These are phyloP conservation scores for Chauna torquata DNA, from an alignment of 2,113 vertebrate species.

Conservation along the genomic window DNA sequence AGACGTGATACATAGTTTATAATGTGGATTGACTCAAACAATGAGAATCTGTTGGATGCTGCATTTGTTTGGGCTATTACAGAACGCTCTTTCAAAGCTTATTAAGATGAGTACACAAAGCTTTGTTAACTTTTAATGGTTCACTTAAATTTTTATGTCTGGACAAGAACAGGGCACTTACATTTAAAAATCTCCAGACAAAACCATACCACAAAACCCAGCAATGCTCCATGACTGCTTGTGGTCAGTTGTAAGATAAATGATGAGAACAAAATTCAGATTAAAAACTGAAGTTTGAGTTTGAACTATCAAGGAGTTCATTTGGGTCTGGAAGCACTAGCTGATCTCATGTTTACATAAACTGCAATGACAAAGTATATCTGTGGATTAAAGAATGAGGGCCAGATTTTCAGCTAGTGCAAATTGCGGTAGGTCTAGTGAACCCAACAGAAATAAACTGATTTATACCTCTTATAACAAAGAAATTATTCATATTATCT, in stretches of 20 bases:
- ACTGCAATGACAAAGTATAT: conserved; percentile 55
- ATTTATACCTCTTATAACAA: background rate
- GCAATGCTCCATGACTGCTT: background rate
- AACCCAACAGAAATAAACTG: conserved; percentile 19
- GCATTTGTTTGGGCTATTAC: conserved; percentile 49
- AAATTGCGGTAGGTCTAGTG: conserved; percentile 46
- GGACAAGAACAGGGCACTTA: background rate
- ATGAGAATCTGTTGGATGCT: conserved; percentile 43
- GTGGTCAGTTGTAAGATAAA: conserved; percentile 37
- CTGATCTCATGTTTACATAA: conserved; percentile 62
- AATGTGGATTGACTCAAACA: conserved; percentile 49
- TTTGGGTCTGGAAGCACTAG: conserved; percentile 41
- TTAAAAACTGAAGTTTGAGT: conserved; percentile 34
- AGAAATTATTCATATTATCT: conserved; percentile 22
- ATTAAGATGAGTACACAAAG: conserved; percentile 4
- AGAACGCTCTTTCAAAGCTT: conserved; percentile 38
- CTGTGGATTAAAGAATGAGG: conserved; percentile 53
- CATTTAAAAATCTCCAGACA: conserved; percentile 24
- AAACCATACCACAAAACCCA: conserved; percentile 30
- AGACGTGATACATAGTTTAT: background rate
- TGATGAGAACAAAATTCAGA: conserved; percentile 40
- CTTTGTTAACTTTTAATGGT: conserved; percentile 32
- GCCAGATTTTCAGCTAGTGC: conserved; percentile 42
- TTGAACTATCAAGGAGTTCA: conserved; percentile 58
- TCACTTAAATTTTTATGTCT: conserved; percentile 36